Conservation (phyloP, 2,113 vertebrate genomes). For the Mohoua ochrocephala region DNA sequence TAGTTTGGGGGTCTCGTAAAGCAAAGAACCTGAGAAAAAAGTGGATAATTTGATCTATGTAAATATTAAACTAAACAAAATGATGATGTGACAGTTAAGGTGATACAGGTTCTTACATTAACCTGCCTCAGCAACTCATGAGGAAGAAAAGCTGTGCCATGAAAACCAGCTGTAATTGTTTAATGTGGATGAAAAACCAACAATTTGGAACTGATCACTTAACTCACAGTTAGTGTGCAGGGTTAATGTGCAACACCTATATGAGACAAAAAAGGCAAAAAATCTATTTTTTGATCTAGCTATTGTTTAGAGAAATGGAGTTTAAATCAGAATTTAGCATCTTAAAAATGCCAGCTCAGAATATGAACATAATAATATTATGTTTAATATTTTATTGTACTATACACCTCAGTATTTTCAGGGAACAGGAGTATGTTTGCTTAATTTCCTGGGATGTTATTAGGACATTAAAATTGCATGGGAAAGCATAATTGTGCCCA, state of each 20-base stretch:
- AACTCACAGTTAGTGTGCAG: neutral
- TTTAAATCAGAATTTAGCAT: neutral
- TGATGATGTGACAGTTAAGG: neutral
- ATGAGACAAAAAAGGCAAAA: neutral
- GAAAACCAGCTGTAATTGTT: neutral
- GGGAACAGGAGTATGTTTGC: neutral
- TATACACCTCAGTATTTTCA: neutral
- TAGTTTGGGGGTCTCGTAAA: neutral
- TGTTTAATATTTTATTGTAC: neutral
- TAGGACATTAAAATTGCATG: neutral
- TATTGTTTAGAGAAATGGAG: neutral
- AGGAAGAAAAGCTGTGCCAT: neutral
- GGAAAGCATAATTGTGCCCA: neutral
- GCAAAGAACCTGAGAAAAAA: neutral
- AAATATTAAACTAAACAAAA: neutral
- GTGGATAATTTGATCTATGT: neutral
- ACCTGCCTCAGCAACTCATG: neutral
- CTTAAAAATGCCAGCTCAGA: neutral
- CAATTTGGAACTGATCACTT: neutral
- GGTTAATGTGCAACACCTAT: neutral
- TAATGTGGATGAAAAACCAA: neutral
- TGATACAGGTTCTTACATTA: neutral
- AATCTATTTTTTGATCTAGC: neutral
- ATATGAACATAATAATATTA: no score
- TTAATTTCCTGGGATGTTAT: neutral